Conservation (phyloP, 2,113 vertebrate genomes). For the Dipodomys merriami region DNA sequence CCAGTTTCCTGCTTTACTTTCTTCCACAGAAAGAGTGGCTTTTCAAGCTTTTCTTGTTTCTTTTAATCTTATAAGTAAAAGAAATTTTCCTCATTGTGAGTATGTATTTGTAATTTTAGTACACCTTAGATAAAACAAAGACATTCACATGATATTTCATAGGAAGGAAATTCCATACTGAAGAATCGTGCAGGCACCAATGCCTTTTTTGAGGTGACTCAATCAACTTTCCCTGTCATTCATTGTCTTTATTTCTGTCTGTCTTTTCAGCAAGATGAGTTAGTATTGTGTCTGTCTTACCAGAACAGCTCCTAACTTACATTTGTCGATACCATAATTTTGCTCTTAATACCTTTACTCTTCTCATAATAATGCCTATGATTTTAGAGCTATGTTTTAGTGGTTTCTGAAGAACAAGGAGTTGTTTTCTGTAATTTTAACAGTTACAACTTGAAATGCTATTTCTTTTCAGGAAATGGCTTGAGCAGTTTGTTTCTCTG, state of each 20-base stretch:
- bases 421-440: conserved; percentile 73
- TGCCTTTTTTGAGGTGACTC: conserved; percentile 56
- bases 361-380: conserved; percentile 32
- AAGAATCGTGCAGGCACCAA: conserved; percentile 53
- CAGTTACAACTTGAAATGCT: conserved; percentile 57
- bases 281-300: conserved; percentile 27
- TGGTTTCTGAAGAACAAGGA: conserved; percentile 59
- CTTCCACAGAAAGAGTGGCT: conserved; percentile 54
- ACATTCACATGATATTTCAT: background rate
- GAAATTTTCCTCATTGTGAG: conserved; percentile 56
- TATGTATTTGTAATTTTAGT: conserved; percentile 64
- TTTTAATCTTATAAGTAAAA: conserved; percentile 56
- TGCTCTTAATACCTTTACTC: conserved; percentile 48
- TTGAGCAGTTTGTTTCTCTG: conserved; percentile 47
- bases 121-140: conserved; percentile 63
- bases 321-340: conserved; percentile 60
- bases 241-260: conserved; percentile 64
- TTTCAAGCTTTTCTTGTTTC: conserved; percentile 64
- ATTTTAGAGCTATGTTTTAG: conserved; percentile 36
- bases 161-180: conserved; percentile 25
- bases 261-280: conserved; percentile 42
- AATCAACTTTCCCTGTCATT: conserved; percentile 55
- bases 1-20: conserved; percentile 62
- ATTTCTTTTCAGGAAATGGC: conserved; percentile 66
- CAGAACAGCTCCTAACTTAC: conserved; percentile 40